These are phyloP conservation scores for Oxyura jamaicensis DNA, from an alignment of 2,113 vertebrate genomes.

Conservation along the genomic window DNA sequence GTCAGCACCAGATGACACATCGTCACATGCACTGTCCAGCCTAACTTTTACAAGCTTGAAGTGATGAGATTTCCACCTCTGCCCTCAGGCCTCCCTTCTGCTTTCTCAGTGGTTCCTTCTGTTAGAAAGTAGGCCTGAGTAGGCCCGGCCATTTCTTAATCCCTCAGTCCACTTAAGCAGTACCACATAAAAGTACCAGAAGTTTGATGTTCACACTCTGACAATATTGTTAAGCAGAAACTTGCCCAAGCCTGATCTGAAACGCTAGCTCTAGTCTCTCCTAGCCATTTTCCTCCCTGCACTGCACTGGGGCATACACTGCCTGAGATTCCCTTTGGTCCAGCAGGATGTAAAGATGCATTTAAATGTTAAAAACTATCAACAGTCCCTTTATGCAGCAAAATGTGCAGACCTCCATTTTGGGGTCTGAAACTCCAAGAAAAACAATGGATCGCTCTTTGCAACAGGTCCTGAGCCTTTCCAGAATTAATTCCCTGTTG, in stretches of 20 bases:
- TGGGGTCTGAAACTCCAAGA: neutral
- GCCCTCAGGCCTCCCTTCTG: neutral
- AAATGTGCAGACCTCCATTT: neutral
- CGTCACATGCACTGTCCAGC: neutral
- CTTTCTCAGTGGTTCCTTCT: neutral
- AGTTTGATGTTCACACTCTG: neutral
- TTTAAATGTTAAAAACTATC: neutral
- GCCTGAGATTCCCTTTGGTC: neutral
- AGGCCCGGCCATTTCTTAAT: neutral
- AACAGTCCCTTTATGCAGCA: neutral
- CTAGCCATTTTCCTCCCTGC: neutral
- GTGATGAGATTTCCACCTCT: neutral
- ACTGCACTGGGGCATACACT: neutral
- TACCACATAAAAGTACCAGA: neutral
- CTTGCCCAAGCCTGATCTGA: neutral
- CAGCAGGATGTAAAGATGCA: neutral
- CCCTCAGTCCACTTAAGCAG: neutral
- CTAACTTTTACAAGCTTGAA: neutral
- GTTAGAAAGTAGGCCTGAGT: neutral
- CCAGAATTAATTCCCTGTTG: neutral
- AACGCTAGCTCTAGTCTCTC: neutral
- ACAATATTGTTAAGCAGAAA: neutral
- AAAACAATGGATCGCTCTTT: neutral
- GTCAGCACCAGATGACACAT: slow-evolving; percentile 39
- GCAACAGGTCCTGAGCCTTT: neutral